Conservation (phyloP, 2,797 vertebrate species). For the Sparus aurata region DNA sequence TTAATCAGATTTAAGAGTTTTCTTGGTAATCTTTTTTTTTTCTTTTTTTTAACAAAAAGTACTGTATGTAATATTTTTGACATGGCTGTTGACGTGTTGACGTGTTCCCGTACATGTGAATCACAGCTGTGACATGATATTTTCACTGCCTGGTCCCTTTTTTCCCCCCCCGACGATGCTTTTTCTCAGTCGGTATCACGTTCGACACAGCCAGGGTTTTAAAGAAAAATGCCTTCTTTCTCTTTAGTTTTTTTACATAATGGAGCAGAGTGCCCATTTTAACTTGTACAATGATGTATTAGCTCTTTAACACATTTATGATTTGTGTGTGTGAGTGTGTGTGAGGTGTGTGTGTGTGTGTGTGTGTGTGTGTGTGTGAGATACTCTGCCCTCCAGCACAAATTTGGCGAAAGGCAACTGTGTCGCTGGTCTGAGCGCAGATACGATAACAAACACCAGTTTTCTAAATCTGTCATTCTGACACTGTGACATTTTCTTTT, state of each 20-base stretch:
- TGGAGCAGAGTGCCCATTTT: slow-evolving; percentile 43
- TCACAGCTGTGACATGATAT: slow-evolving; percentile 71
- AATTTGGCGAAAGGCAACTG: too few relatives aligned
- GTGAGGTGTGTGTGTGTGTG: slow-evolving; percentile 38
- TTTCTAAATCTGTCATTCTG: slow-evolving; percentile 53
- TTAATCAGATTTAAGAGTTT: slow-evolving; percentile 68
- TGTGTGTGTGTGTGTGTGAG: too few relatives aligned
- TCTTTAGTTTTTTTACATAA: slow-evolving; percentile 35
- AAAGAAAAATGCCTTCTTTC: slow-evolving; percentile 37
- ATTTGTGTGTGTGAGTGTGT: slow-evolving; percentile 24
- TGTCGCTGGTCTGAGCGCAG: slow-evolving; percentile 7
- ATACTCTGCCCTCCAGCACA: too few relatives aligned
- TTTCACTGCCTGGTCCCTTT: slow-evolving; percentile 69
- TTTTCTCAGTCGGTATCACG: slow-evolving; percentile 36
- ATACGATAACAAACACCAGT: slow-evolving; percentile 22
- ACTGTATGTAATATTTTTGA: slow-evolving; percentile 78
- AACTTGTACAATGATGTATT: slow-evolving; percentile 51
- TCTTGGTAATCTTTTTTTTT: slow-evolving; percentile 67
- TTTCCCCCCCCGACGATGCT: slow-evolving; percentile 10
- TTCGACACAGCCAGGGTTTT: slow-evolving; percentile 43
- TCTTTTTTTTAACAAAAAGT: slow-evolving; percentile 45
- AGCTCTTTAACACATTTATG: slow-evolving; percentile 41
- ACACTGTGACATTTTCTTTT: slow-evolving; percentile 64
- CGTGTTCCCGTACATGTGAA: slow-evolving; percentile 77
- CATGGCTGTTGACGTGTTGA: slow-evolving; percentile 76